Conservation (phyloP, 2,888 invertebrate genomes). For the Lycophotia porphyrea region DNA sequence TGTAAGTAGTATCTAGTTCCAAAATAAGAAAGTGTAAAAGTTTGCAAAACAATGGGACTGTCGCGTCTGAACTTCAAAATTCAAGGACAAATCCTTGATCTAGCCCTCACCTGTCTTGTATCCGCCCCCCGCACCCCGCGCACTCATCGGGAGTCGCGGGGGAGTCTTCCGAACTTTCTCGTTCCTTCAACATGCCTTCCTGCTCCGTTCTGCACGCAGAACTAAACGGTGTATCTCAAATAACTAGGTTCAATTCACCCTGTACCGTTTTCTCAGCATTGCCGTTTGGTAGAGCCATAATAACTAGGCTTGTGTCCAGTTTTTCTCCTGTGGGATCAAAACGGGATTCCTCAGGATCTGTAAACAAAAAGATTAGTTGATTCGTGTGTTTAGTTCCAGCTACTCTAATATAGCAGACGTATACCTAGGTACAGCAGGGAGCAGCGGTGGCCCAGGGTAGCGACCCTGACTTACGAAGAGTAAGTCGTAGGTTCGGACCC, state of each 20-base stretch:
- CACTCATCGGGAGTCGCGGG: conserved; percentile 88
- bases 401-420: neutral
- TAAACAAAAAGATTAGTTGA: conserved; percentile 57
- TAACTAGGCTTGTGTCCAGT: conserved; percentile 61
- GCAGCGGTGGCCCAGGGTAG: too few species aligned
- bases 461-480: too few species aligned
- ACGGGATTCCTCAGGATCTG: conserved; percentile 64
- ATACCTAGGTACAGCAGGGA: too few species aligned
- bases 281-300: conserved; percentile 75
- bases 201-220: conserved; percentile 75
- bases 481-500: too few species aligned
- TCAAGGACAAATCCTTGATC: conserved; percentile 28
- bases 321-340: conserved; percentile 59
- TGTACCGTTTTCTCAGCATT: conserved; percentile 66
- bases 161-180: conserved; percentile 89
- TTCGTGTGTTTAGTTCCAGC: conserved; percentile 45
- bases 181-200: conserved; percentile 92
- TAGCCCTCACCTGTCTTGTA: conserved; percentile 89
- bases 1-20: neutral
- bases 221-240: conserved; percentile 82
- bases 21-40: neutral
- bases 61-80: neutral
- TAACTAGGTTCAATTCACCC: conserved; percentile 78
- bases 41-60: neutral
- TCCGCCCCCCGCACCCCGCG: conserved; percentile 91